Evolutionary conservation across 2,888 invertebrate genomes (phyloP).

Genomic region (Lordiphosa fenestrarum): DNA sequence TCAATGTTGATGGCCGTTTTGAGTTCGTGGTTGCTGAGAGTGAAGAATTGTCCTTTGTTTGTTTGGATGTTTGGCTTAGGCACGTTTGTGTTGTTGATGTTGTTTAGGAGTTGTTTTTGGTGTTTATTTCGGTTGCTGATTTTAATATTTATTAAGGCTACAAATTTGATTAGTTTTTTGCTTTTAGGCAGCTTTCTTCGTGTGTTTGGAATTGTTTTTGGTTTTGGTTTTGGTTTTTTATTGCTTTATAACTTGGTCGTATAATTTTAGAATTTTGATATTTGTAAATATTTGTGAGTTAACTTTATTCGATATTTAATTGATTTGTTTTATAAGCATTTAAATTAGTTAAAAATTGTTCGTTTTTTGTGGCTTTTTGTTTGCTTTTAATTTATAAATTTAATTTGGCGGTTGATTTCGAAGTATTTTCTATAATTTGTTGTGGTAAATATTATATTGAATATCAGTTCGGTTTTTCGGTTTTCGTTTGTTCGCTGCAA

Average conservation of each 20-base stretch:
- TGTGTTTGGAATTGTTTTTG: constrained; percentile 9
- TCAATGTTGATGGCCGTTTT: constrained; percentile 30
- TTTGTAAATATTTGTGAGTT: not conserved
- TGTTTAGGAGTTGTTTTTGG: constrained; percentile 11
- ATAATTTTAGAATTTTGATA: constrained; percentile 10
- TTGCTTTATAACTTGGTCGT: constrained; percentile 14
- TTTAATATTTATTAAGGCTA: constrained; percentile 27
- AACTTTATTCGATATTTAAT: too few relatives aligned
- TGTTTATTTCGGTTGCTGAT: constrained; percentile 6
- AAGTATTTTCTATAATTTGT: constrained; percentile 1
- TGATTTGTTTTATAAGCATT: constrained; percentile 4
- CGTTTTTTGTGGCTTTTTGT: constrained; percentile 21
- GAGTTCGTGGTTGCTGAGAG: not conserved
- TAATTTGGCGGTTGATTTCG: constrained; percentile 9
- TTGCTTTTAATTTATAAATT: constrained; percentile 7
- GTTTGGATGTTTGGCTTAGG: constrained; percentile 34
- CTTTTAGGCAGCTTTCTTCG: constrained; percentile 24
- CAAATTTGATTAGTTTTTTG: constrained; percentile 22
- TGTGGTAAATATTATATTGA: constrained; percentile 29
- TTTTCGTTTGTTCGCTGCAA: constrained; percentile 59
- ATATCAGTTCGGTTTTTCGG: constrained; percentile 26
- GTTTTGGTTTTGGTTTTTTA: constrained; percentile 12
- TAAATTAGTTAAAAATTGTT: constrained; percentile 9
- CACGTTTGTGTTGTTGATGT: constrained; percentile 58
- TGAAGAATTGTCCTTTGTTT: not conserved